Conservation (phyloP, 2,888 invertebrate genomes). For the Macropis europaea region DNA sequence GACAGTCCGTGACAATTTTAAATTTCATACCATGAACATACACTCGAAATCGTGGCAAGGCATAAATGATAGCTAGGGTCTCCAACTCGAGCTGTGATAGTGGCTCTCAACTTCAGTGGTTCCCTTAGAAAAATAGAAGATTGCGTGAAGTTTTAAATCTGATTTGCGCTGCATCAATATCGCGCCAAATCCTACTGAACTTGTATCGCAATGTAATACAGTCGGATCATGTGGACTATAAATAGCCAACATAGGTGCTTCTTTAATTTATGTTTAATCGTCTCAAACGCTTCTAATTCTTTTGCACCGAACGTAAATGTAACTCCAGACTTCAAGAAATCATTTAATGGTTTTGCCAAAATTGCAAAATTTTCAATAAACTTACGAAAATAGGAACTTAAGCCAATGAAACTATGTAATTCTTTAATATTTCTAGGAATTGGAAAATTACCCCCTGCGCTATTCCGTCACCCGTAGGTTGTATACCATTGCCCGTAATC, state of each 20-base stretch:
- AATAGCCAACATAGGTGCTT: neutral
- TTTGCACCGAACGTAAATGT: neutral
- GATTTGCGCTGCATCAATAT: neutral
- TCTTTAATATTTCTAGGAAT: neutral
- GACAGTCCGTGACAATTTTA: neutral
- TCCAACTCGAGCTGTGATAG: neutral
- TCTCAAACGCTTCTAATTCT: neutral
- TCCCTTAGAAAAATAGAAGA: neutral
- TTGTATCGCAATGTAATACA: neutral
- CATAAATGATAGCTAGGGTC: neutral
- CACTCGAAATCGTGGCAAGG: neutral
- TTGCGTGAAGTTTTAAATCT: neutral
- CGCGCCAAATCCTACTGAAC: neutral
- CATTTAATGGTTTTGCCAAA: neutral
- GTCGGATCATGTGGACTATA: neutral
- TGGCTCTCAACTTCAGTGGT: neutral
- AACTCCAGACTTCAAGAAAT: neutral
- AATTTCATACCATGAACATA: neutral
- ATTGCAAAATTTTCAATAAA: neutral
- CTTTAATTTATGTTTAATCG: neutral
- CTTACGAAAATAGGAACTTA: conserved; percentile 7
- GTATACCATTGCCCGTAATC: neutral
- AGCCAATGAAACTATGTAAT: neutral
- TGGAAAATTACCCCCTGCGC: neutral
- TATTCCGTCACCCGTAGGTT: neutral